Percentiles rank a stretch among this genome's conserved stretches.
phyloP scores from a whole-genome alignment of 2,113 vertebrate genomes.

The Edolisoma coerulescens region DNA sequence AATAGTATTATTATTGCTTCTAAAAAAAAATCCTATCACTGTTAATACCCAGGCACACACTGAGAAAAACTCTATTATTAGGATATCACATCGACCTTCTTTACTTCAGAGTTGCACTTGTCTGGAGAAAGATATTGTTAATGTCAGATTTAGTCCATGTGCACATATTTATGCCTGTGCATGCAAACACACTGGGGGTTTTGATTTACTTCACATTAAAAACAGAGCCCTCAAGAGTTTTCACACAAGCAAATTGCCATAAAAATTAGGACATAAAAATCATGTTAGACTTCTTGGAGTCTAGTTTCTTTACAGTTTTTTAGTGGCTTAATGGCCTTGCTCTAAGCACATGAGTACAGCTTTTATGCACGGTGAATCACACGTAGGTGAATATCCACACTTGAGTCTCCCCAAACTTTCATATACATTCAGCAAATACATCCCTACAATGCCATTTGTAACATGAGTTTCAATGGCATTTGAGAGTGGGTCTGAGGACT shows the following conservation, averaged over 20 bases:
- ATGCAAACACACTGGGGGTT: fast-evolving
- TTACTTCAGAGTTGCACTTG: background rate
- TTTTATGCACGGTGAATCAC: background rate
- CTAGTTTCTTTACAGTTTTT: background rate
- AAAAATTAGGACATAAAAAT: background rate
- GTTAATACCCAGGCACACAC: background rate
- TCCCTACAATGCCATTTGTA: background rate
- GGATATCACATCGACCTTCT: background rate
- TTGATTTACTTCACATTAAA: background rate
- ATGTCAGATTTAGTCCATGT: background rate
- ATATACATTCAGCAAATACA: background rate
- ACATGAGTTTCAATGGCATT: background rate
- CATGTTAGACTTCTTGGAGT: background rate
- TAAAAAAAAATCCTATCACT: background rate
- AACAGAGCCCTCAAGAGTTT: background rate
- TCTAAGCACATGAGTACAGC: background rate
- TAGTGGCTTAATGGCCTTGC: background rate
- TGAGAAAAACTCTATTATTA: background rate
- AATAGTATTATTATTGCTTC: background rate
- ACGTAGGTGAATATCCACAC: background rate
- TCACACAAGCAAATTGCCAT: background rate
- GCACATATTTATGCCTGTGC: background rate
- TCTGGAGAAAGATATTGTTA: background rate
- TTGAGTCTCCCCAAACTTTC: background rate
- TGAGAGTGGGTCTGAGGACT: background rate